A percentile compares a stretch with the other conserved stretches of the same genome.
These are phyloP conservation scores for Rhyzopertha dominica DNA, from an alignment of 1,140 invertebrate species.

Conservation along the genomic window DNA sequence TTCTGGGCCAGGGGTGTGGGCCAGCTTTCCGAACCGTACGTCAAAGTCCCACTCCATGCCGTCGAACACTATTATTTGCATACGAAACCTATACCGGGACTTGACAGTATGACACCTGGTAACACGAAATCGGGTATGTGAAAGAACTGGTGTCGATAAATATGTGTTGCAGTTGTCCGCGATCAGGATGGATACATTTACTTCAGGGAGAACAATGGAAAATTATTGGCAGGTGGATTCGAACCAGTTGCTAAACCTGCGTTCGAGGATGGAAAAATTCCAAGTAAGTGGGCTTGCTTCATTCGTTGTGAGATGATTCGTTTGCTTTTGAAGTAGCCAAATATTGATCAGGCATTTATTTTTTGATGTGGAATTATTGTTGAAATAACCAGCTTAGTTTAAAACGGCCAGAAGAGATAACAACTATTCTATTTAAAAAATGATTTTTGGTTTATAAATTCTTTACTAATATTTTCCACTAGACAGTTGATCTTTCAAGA, in stretches of 20 bases:
- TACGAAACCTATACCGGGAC: conserved; percentile 68
- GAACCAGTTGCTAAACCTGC: conserved; percentile 82
- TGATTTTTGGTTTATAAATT: too few relatives aligned
- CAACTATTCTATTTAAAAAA: too few relatives aligned
- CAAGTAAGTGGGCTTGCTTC: conserved; percentile 45
- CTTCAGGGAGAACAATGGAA: conserved; percentile 74
- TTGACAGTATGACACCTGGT: conserved; percentile 70
- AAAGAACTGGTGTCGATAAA: too few relatives aligned
- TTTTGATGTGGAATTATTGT: too few relatives aligned
- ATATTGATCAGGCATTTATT: too few relatives aligned
- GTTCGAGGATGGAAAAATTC: conserved; percentile 72
- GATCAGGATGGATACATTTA: conserved; percentile 89
- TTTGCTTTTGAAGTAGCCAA: too few relatives aligned
- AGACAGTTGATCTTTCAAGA: too few relatives aligned
- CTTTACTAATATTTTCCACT: too few relatives aligned
- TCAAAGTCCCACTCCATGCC: conserved; percentile 88
- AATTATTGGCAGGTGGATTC: conserved; percentile 80
- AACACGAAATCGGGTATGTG: conserved; percentile 16
- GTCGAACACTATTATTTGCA: conserved; percentile 91
- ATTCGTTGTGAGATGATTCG: neutral
- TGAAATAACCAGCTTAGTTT: too few relatives aligned
- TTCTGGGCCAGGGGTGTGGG: conserved; percentile 75
- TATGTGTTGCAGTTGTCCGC: conserved; percentile 63
- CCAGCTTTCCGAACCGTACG: conserved; percentile 73
- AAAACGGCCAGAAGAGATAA: too few relatives aligned